These are phyloP conservation scores for Urocynchramus pylzowi DNA, from an alignment of 2,113 vertebrate genomes.

Conservation along the genomic window DNA sequence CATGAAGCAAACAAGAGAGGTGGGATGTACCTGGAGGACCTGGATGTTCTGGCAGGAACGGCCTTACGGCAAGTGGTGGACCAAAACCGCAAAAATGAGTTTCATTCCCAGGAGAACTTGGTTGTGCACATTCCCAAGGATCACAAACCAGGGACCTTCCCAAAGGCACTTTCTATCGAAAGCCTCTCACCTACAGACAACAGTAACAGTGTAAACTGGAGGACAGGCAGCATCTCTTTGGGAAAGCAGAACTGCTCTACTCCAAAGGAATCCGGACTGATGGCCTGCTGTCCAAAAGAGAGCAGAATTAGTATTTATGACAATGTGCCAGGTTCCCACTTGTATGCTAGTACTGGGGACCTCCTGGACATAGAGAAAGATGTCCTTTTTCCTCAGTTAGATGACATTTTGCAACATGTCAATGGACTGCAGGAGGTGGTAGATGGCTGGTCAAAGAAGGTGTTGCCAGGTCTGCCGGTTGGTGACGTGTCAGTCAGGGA, in stretches of 20 bases:
- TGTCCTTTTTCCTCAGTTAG: slow-evolving; percentile 88
- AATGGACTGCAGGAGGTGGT: slow-evolving; percentile 89
- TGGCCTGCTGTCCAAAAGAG: slow-evolving; percentile 80
- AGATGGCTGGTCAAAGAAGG: slow-evolving; percentile 87
- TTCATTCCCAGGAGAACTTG: slow-evolving; percentile 90
- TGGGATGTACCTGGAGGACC: slow-evolving; percentile 90
- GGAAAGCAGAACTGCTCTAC: slow-evolving; percentile 66
- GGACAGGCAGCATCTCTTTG: slow-evolving; percentile 77
- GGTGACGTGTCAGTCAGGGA: slow-evolving; percentile 7
- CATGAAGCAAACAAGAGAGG: slow-evolving; percentile 85
- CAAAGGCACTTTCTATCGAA: slow-evolving; percentile 95
- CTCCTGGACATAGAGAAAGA: slow-evolving; percentile 91
- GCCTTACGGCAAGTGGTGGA: slow-evolving; percentile 72
- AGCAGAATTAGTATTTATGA: slow-evolving; percentile 79
- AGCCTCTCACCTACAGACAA: slow-evolving; percentile 81
- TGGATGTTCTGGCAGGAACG: slow-evolving; percentile 78
- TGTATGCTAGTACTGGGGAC: slow-evolving; percentile 95
- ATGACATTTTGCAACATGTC: slow-evolving; percentile 92
- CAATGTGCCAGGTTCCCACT: slow-evolving; percentile 93
- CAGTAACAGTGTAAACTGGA: slow-evolving; percentile 79
- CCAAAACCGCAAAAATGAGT: slow-evolving; percentile 82
- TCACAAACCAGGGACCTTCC: slow-evolving; percentile 97
- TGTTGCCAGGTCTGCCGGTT: slow-evolving; percentile 78
- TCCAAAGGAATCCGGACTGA: slow-evolving; percentile 73
- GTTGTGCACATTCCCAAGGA: slow-evolving; percentile 94